Base-by-base conservation (phyloP, 2,888 invertebrate species). In the Lepas anatifera region DNA sequence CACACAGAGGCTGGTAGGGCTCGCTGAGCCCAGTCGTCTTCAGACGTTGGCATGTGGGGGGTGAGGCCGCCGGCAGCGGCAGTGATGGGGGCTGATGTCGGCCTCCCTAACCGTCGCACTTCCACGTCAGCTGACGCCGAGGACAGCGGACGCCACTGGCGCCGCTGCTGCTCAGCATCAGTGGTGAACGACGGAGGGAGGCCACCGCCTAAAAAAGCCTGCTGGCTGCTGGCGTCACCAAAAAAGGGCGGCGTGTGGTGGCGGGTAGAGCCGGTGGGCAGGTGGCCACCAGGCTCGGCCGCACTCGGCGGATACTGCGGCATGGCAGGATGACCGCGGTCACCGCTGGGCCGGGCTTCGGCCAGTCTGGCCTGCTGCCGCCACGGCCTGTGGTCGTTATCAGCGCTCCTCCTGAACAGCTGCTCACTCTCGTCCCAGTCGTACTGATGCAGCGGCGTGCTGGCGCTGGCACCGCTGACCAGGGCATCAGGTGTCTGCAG, bases 201-300 rank as follows among this genome's bases (percentile, higher is more conserved):
- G 80, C 81, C 81, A 76, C 81, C 80, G 78, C 77, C 81, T 81
- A 82, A 82, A 82, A 82, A 82, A 81, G 72, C 71, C 71, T 72
- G 73, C 63, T 71, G 73, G 7, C 13, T 22, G 52, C 11, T 2
- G 4, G 52, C 27, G 29, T 72, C 69, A 72, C 70, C 66, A 70
- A 29, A 25, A 41, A 43, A 25, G 25, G 63, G 29, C 25, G 66
- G 46, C 35, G n/a, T n/a, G n/a, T n/a, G n/a, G n/a, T n/a, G n/a
- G n/a, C n/a, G n/a, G n/a, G n/a, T n/a, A n/a, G n/a, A n/a, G n/a
- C n/a, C n/a, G n/a, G n/a, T n/a, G n/a, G n/a, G n/a, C n/a, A n/a
- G n/a, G n/a, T n/a, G n/a, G n/a, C n/a, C n/a, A n/a, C n/a, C n/a
- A n/a, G n/a, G n/a, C n/a, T n/a, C n/a, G n/a, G n/a, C n/a, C n/a